A percentile compares a stretch with the other conserved stretches of the same genome.
Evolutionary conservation across 2,113 vertebrate genomes (phyloP).

Genomic region (Megalops atlanticus): DNA sequence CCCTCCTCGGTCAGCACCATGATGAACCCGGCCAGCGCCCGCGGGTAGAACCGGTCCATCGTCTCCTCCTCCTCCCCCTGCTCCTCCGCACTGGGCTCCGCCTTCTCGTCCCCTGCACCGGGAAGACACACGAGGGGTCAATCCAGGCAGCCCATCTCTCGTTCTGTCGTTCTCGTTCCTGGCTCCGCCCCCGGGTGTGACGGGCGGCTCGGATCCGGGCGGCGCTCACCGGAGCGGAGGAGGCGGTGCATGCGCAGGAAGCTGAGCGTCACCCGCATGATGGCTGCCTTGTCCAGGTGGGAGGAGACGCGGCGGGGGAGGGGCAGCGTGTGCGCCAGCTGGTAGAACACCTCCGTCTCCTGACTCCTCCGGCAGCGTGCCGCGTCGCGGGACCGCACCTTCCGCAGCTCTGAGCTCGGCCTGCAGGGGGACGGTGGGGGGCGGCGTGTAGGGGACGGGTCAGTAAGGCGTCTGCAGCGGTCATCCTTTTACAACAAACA

Average conservation of each 20-base stretch:
- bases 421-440: slow-evolving; percentile 56
- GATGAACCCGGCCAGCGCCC: slow-evolving; percentile 81
- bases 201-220: slow-evolving; percentile 7
- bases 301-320: slow-evolving; percentile 80
- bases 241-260: slow-evolving; percentile 79
- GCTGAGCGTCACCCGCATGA: slow-evolving; percentile 87
- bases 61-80: slow-evolving; percentile 63
- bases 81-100: neutral
- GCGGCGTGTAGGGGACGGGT: neutral
- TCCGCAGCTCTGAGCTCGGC: slow-evolving; percentile 79
- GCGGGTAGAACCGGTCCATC: slow-evolving; percentile 76
- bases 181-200: neutral
- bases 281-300: slow-evolving; percentile 87
- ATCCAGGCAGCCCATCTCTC: neutral
- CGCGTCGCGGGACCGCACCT: slow-evolving; percentile 85
- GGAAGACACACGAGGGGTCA: neutral
- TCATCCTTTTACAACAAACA: neutral
- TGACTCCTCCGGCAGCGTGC: slow-evolving; percentile 82
- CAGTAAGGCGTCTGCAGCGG: too few species aligned
- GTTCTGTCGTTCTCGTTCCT: neutral
- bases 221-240: slow-evolving; percentile 65
- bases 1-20: slow-evolving; percentile 83
- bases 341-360: slow-evolving; percentile 86
- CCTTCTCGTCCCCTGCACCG: slow-evolving; percentile 27
- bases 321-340: slow-evolving; percentile 82